Percentiles rank a stretch among this genome's conserved stretches.
Evolutionary conservation across 2,888 invertebrate genomes (phyloP).

Genomic region (Cerastis rubricosa): DNA sequence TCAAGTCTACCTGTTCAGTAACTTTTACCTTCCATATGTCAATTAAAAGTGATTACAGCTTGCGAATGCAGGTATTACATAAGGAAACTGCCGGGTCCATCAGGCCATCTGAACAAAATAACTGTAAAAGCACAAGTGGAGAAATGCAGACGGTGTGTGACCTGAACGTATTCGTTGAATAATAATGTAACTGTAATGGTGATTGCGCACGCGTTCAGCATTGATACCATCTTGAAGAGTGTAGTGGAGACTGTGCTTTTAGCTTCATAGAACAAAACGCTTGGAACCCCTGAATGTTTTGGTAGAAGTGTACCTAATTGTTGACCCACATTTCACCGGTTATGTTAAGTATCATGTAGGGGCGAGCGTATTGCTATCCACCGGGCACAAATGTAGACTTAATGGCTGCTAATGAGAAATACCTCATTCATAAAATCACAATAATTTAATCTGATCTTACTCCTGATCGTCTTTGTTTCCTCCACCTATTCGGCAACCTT

Average conservation of each 20-base stretch:
- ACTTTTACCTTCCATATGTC: slow-evolving; percentile 21
- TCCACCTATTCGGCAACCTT: neutral
- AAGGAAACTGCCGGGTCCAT: slow-evolving; percentile 18
- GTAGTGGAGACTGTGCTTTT: neutral
- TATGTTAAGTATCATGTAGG: neutral
- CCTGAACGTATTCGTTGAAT: slow-evolving; percentile 39
- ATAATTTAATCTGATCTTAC: neutral
- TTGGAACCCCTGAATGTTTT: neutral
- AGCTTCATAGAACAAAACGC: neutral
- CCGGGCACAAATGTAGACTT: neutral
- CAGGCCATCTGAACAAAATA: slow-evolving; percentile 19
- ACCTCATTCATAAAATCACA: no score
- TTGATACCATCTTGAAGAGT: slow-evolving; percentile 27
- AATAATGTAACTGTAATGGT: slow-evolving; percentile 39
- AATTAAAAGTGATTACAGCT: slow-evolving; percentile 29
- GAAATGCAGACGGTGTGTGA: slow-evolving; percentile 45
- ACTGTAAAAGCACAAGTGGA: slow-evolving; percentile 29
- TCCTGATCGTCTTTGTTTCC: neutral
- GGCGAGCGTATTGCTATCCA: neutral
- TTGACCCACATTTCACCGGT: neutral
- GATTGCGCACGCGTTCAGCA: slow-evolving; percentile 27
- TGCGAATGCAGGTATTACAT: slow-evolving; percentile 10
- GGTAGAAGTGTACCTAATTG: neutral
- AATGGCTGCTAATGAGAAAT: neutral
- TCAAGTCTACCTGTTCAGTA: slow-evolving; percentile 7